Evolutionary conservation across 2,797 vertebrate genomes (phyloP).

Genomic region (Chromobotia macracanthus): DNA sequence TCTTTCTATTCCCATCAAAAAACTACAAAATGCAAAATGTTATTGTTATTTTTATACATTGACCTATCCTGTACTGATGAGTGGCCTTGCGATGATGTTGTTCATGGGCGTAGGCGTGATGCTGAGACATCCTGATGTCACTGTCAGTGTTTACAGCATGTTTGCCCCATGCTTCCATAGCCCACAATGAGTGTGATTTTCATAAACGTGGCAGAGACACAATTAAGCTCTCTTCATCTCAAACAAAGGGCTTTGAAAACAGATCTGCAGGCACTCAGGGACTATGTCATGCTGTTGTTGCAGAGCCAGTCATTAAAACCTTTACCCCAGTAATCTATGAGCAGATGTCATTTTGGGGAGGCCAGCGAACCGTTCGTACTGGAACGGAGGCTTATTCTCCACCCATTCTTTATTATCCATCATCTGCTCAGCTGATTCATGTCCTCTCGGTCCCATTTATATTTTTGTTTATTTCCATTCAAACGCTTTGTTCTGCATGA

Average conservation of each 20-base stretch:
- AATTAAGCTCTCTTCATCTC: slow-evolving; percentile 20
- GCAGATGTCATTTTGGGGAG: slow-evolving; percentile 51
- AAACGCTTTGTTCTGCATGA: slow-evolving; percentile 51
- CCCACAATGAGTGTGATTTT: not conserved
- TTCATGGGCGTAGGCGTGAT: slow-evolving; percentile 11
- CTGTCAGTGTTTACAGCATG: slow-evolving; percentile 16
- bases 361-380: slow-evolving; percentile 36
- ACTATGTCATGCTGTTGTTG: slow-evolving; percentile 18
- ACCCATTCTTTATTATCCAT: not conserved
- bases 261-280: not conserved
- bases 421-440: slow-evolving; percentile 32
- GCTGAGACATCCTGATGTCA: slow-evolving; percentile 30
- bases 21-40: not conserved
- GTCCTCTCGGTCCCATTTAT: slow-evolving; percentile 22
- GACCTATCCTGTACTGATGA: not conserved
- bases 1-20: not conserved
- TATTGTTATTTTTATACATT: slow-evolving; percentile 20
- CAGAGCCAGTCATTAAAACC: slow-evolving; percentile 50
- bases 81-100: slow-evolving; percentile 9
- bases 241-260: slow-evolving; percentile 23
- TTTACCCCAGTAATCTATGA: slow-evolving; percentile 52
- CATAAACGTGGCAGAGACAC: slow-evolving; percentile 5
- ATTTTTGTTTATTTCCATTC: slow-evolving; percentile 47
- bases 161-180: not conserved
- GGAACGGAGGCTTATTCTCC: slow-evolving; percentile 27